Evolutionary conservation across 1,140 invertebrate genomes (phyloP).

Genomic region (Batillaria attramentaria): DNA sequence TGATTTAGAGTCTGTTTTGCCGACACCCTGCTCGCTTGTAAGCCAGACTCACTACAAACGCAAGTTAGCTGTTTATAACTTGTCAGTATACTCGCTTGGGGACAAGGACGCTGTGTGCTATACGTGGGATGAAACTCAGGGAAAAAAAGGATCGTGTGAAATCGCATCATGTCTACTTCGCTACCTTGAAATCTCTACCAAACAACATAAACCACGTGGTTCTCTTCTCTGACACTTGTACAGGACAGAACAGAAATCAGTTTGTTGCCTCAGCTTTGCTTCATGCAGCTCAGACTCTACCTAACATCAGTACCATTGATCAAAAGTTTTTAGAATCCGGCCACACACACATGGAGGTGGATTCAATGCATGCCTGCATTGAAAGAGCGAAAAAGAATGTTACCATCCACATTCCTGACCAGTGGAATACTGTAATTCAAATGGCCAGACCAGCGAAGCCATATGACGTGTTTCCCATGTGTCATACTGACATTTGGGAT

Average conservation of each 20-base stretch:
- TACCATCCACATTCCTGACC: conserved; percentile 18
- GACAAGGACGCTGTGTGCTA: conserved; percentile 29
- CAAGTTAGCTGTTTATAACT: conserved; percentile 30
- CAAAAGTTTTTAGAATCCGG: too few species aligned
- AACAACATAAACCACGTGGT: conserved; percentile 15
- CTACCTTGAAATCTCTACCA: conserved; percentile 22
- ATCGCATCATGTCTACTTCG: conserved; percentile 18
- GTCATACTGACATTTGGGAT: too few species aligned
- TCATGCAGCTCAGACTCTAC: neutral
- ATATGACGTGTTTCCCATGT: too few species aligned
- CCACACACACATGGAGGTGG: conserved; percentile 25
- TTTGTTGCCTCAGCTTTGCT: conserved; percentile 21
- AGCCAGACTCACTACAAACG: conserved; percentile 27
- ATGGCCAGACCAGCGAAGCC: neutral
- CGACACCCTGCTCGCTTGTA: conserved; percentile 18
- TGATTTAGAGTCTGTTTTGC: conserved; percentile 31
- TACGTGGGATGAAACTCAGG: conserved; percentile 32
- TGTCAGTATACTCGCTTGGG: conserved; percentile 11
- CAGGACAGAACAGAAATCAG: neutral
- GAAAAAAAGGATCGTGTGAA: conserved; percentile 26
- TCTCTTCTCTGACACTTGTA: conserved; percentile 9
- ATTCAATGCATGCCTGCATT: conserved; percentile 32
- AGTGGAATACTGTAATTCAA: conserved; percentile 15
- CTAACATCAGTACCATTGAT: neutral
- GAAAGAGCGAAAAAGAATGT: conserved; percentile 31